Evolutionary conservation across 1,140 invertebrate species (phyloP).

Genomic region (Dendroctonus valens): DNA sequence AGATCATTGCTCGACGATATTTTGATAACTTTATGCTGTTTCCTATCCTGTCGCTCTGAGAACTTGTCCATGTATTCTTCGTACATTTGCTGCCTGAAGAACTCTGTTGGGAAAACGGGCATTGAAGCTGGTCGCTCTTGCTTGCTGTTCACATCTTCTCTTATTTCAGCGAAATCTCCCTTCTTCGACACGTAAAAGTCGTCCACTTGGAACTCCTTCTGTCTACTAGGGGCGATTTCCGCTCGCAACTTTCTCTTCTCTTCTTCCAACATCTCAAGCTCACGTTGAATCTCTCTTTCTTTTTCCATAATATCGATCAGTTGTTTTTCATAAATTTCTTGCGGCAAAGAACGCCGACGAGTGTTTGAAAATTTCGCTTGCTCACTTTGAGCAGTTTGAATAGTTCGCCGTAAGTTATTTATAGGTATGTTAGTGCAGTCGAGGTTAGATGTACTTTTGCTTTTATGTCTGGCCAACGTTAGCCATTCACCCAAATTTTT

Average conservation of each 20-base stretch:
- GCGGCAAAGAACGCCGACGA: slow-evolving; percentile 59
- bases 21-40: slow-evolving; percentile 75
- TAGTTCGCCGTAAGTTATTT: slow-evolving; percentile 45
- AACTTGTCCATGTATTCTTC: slow-evolving; percentile 78
- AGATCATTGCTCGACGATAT: slow-evolving; percentile 51
- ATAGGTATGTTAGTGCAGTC: slow-evolving; percentile 31
- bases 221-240: slow-evolving; percentile 36
- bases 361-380: slow-evolving; percentile 44
- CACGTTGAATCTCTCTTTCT: slow-evolving; percentile 63
- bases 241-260: slow-evolving; percentile 52
- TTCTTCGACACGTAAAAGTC: slow-evolving; percentile 46
- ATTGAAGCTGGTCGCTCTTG: slow-evolving; percentile 35
- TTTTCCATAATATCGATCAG: slow-evolving; percentile 67
- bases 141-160: slow-evolving; percentile 15
- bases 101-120: slow-evolving; percentile 57
- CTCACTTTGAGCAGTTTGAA: slow-evolving; percentile 42
- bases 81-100: slow-evolving; percentile 75
- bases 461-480: slow-evolving; percentile 50
- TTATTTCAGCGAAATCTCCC: slow-evolving; percentile 40
- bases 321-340: slow-evolving; percentile 66
- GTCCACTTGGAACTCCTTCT: slow-evolving; percentile 37
- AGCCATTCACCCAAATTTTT: slow-evolving; percentile 56
- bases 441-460: slow-evolving; percentile 39
- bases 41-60: slow-evolving; percentile 72
- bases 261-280: slow-evolving; percentile 59